Conservation (phyloP, 1,140 invertebrate genomes). For the Pomacea maculata region DNA sequence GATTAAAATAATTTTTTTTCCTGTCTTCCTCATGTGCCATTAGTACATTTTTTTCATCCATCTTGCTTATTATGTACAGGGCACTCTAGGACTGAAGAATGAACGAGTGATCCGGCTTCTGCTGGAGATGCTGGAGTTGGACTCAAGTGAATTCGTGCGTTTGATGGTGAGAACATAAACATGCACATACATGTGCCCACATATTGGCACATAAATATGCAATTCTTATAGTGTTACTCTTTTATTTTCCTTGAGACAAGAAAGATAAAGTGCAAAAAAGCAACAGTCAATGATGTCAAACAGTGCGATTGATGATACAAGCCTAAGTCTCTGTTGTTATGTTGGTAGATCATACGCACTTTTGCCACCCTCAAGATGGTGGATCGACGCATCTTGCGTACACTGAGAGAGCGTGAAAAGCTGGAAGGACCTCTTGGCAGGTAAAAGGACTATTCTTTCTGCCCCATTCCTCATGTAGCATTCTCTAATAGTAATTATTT, state of each 20-base stretch:
- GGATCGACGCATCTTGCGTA: slow-evolving; percentile 54
- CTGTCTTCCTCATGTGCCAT: no score
- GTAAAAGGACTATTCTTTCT: slow-evolving; percentile 19
- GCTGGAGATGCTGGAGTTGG: slow-evolving; percentile 63
- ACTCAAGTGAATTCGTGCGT: slow-evolving; percentile 63
- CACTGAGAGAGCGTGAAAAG: slow-evolving; percentile 54
- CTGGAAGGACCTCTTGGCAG: slow-evolving; percentile 53
- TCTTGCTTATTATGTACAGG: slow-evolving; percentile 36
- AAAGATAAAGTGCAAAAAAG: neutral
- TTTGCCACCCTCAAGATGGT: slow-evolving; percentile 49
- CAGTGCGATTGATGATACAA: neutral
- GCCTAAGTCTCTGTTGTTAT: neutral
- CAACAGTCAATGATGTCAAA: neutral
- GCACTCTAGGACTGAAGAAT: slow-evolving; percentile 62
- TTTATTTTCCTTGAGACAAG: neutral
- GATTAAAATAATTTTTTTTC: no score
- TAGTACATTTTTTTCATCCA: no score
- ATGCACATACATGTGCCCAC: neutral
- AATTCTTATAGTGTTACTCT: slow-evolving; percentile 1
- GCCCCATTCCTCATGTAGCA: no score
- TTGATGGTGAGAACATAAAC: slow-evolving; percentile 54
- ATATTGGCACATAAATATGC: neutral
- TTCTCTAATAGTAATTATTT: no score
- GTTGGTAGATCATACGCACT: slow-evolving; percentile 52
- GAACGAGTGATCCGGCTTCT: slow-evolving; percentile 55